A percentile compares a stretch with the other conserved stretches of the same genome.
Conservation (phyloP, 2,113 vertebrate species). For the Neogale vison region DNA sequence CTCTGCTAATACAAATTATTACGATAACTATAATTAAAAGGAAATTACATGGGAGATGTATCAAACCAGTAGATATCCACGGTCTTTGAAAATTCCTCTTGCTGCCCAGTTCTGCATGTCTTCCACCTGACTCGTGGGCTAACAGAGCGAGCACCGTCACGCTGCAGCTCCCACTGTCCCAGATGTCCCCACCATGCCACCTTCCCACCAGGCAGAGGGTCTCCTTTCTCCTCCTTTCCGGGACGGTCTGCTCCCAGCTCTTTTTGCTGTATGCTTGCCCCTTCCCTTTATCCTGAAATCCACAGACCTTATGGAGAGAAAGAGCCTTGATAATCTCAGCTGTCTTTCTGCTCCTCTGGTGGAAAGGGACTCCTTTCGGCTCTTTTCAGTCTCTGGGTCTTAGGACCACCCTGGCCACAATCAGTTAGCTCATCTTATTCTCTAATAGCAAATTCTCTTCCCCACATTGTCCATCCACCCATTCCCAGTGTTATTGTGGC, state of each 20-base stretch:
- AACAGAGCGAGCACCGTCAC: accelerated
- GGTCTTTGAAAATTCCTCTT: background rate
- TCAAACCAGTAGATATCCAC: background rate
- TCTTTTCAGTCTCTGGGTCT: background rate
- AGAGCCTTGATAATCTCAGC: background rate
- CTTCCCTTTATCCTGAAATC: background rate
- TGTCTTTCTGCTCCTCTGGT: background rate
- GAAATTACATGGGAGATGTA: background rate
- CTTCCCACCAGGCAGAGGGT: background rate
- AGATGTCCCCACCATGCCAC: accelerated
- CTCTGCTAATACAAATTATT: background rate
- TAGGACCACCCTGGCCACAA: background rate
- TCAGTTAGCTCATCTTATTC: background rate
- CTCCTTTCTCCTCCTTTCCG: background rate
- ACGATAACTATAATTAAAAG: background rate
- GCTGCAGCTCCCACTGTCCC: background rate
- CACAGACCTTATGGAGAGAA: background rate
- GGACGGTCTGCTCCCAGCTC: background rate
- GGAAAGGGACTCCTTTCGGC: background rate
- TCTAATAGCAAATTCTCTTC: background rate
- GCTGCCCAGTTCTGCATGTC: background rate
- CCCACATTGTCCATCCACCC: background rate
- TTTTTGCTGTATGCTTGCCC: background rate
- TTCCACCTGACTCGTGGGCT: background rate
- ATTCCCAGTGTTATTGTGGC: background rate